phyloP scores from a whole-genome alignment of 2,888 invertebrate genomes.

The Iselma pallidipennis region DNA sequence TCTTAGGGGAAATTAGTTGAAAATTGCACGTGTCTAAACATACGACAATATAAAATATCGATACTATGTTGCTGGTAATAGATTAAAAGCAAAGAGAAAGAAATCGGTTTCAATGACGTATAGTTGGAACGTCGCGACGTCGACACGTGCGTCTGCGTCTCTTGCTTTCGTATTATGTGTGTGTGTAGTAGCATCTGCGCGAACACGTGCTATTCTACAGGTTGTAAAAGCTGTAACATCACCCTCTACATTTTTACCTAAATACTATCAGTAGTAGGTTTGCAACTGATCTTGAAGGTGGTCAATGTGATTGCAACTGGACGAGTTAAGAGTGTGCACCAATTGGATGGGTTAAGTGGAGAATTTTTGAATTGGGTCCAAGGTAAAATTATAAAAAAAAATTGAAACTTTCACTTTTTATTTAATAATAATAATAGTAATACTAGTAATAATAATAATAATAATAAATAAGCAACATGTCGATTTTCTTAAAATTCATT shows the following conservation, averaged over 20 bases:
- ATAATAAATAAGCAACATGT: conserved; percentile 20
- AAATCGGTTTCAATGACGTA: neutral
- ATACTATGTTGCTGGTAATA: neutral
- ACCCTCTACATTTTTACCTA: neutral
- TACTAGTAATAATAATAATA: neutral
- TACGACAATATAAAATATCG: neutral
- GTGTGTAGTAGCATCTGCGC: conserved; percentile 24
- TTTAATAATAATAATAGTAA: conserved; percentile 4
- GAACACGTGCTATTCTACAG: conserved; percentile 31
- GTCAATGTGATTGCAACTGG: too few relatives aligned
- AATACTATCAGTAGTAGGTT: conserved; percentile 19
- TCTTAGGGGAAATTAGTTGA: neutral
- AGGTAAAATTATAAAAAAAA: neutral
- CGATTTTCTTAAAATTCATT: conserved; percentile 5
- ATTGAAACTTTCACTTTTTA: conserved; percentile 6
- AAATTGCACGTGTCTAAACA: neutral
- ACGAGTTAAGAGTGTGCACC: too few relatives aligned
- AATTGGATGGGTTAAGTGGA: too few relatives aligned
- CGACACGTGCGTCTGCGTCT: conserved; percentile 33
- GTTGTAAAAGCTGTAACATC: conserved; percentile 16
- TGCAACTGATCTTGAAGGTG: neutral
- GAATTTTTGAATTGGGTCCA: neutral
- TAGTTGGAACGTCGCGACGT: conserved; percentile 12
- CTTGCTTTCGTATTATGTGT: too few relatives aligned
- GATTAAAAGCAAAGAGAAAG: neutral